Evolutionary conservation across 92 coral and sea anemone species (phyloP).

Genomic region (Epizoanthus illoricatus): DNA sequence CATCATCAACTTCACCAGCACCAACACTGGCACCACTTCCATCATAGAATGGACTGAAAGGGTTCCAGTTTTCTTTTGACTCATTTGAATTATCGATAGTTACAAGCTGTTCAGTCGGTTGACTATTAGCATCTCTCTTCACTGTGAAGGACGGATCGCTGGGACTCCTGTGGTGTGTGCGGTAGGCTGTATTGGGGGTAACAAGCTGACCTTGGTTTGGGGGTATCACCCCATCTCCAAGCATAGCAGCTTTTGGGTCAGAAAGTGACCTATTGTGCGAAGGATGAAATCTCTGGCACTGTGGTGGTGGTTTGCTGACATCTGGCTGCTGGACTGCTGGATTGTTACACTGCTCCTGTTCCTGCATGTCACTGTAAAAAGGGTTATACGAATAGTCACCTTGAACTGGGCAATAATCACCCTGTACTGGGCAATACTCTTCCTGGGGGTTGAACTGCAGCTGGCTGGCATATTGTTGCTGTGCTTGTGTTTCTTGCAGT

Average conservation of each 20-base stretch:
- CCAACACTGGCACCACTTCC: not conserved
- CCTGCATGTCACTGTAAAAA: conserved; percentile 35
- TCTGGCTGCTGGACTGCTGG: conserved; percentile 16
- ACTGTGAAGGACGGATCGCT: conserved; percentile 76
- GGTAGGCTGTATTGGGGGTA: conserved; percentile 30
- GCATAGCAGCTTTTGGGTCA: conserved; percentile 71
- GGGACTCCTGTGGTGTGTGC: conserved; percentile 65
- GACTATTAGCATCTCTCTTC: conserved; percentile 40
- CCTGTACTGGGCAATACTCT: conserved; percentile 10
- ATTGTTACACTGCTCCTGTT: not conserved
- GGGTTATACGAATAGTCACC: conserved; percentile 44
- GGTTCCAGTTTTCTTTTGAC: conserved; percentile 76
- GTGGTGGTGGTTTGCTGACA: conserved; percentile 40
- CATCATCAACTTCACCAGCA: conserved; percentile 50
- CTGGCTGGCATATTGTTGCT: conserved; percentile 21
- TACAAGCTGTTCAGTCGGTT: conserved; percentile 55
- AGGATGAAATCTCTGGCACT: conserved; percentile 49
- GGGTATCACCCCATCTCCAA: conserved; percentile 32
- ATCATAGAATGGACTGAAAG: conserved; percentile 80
- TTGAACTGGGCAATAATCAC: not conserved
- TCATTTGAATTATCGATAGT: conserved; percentile 55
- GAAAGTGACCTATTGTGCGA: conserved; percentile 79
- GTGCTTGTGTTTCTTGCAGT: conserved; percentile 41
- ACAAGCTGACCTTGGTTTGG: conserved; percentile 4
- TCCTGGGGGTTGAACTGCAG: conserved; percentile 6